Evolutionary conservation across 1,140 invertebrate species (phyloP).

Genomic region (Drosophila trapezifrons): DNA sequence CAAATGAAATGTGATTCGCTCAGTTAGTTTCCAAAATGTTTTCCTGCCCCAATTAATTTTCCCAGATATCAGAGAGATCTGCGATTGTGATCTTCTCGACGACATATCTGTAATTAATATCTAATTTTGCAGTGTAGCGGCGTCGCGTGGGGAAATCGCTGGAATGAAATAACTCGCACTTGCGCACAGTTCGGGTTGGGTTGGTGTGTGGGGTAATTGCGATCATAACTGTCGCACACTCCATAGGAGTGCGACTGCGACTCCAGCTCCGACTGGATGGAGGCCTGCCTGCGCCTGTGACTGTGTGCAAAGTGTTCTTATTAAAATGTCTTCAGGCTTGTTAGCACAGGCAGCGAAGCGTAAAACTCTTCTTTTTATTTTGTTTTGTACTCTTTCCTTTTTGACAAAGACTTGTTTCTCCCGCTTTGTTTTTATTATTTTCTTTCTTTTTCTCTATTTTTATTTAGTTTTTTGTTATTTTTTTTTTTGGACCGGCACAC

Average conservation of each 20-base stretch:
- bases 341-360: slow-evolving; percentile 52
- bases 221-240: slow-evolving; percentile 60
- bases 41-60: not conserved
- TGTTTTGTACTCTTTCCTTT: slow-evolving; percentile 21
- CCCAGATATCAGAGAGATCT: not conserved
- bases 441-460: slow-evolving; percentile 16
- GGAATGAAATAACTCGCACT: slow-evolving; percentile 17
- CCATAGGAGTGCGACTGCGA: slow-evolving; percentile 16
- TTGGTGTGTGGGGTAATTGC: slow-evolving; percentile 43
- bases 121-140: slow-evolving; percentile 12
- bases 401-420: slow-evolving; percentile 53
- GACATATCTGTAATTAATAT: not conserved
- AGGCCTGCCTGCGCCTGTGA: not conserved
- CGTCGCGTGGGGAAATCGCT: slow-evolving; percentile 28
- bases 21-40: not conserved
- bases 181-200: slow-evolving; percentile 34
- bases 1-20: not conserved
- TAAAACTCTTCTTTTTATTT: slow-evolving; percentile 46
- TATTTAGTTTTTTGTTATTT: slow-evolving; percentile 1
- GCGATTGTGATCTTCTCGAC: not conserved
- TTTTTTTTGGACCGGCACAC: slow-evolving; percentile 34
- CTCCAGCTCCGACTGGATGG: not conserved
- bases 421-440: slow-evolving; percentile 50
- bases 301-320: slow-evolving; percentile 52
- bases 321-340: slow-evolving; percentile 61